Evolutionary conservation across 2,797 vertebrate genomes (phyloP).

Genomic region (Semaprochilodus insignis): DNA sequence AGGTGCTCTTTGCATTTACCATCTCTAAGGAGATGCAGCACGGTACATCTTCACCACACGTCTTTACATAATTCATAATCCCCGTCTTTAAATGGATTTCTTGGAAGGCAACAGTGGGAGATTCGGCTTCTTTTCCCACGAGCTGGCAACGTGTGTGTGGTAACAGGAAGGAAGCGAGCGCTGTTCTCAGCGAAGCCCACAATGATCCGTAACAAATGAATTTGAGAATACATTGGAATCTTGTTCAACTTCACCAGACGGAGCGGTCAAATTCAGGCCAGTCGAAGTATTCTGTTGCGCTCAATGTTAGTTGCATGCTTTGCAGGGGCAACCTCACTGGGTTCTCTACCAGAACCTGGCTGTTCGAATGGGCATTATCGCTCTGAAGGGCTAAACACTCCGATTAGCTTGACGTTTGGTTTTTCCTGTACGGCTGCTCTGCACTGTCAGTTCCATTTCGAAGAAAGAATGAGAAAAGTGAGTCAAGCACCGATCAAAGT

Average conservation of each 20-base stretch:
- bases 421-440: slow-evolving; percentile 4
- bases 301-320: background rate
- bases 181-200: slow-evolving; percentile 2
- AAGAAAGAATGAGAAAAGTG: background rate
- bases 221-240: background rate
- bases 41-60: slow-evolving; percentile 38
- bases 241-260: background rate
- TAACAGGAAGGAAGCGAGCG: background rate
- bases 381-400: background rate
- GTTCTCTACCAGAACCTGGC: background rate
- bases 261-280: background rate
- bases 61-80: slow-evolving; percentile 59
- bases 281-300: background rate
- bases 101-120: slow-evolving; percentile 35
- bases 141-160: slow-evolving; percentile 27
- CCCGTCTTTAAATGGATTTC: slow-evolving; percentile 57
- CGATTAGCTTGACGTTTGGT: slow-evolving; percentile 11
- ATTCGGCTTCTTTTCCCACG: slow-evolving; percentile 17
- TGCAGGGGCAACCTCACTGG: background rate
- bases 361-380: background rate
- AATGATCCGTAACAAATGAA: slow-evolving; percentile 2
- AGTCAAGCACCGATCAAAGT: slow-evolving; percentile 16
- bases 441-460: slow-evolving; percentile 16
- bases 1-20: slow-evolving; percentile 29
- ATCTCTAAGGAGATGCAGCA: slow-evolving; percentile 40